Evolutionary conservation across 1,140 invertebrate genomes (phyloP), one percentile per base, ranked within the genome.

Genomic region (Drosophila nigromelanica): DNA sequence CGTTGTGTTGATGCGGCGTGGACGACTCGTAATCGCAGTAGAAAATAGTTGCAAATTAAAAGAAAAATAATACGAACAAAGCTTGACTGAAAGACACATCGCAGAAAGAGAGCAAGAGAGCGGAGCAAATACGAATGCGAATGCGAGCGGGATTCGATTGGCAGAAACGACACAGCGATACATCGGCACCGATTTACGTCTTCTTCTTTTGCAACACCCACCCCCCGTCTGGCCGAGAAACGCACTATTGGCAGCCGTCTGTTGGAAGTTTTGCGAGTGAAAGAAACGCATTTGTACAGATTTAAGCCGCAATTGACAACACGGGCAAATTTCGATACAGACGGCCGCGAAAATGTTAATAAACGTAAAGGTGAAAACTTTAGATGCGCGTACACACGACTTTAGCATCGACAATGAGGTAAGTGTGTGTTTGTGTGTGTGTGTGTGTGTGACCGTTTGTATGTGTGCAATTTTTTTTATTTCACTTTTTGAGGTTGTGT

Each of bases 371-470:
- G 96, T 99, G 43, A 98, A 98, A 93, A 99, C 98, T 24, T 93
- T 99, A 77, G 97, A 99, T 94, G 97, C 97, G 7, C 96, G 96
- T 87, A 98, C 98, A 94, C 97, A 97, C 92, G 93, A 93, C 27
- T 98, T 97, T 92, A 94, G 93, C 59, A 95, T 98, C 37, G 95
- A 97, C 52, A 96, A 98, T 93, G 95, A 97, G 92, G 97, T 98
- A 94, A 96, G 95, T 93, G 10, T 24, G 15, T 21, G 15, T 33
- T 7, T 55, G 2, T 27, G 24, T 27, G 10, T 48, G 33, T 61
- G 95, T 93, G 7, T 18, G 4, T 14, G 42, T 58, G 21, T n/a
- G 4, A 56, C 40, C n/a, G 7, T 35, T n/a, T 64, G 45, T 40
- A 95, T 93, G 39, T 60, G 30, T 43, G 56, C 43, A 45, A 14